These are phyloP conservation scores for Microcebus griseorufus DNA, from an alignment of 2,113 vertebrate genomes.

Conservation along the genomic window DNA sequence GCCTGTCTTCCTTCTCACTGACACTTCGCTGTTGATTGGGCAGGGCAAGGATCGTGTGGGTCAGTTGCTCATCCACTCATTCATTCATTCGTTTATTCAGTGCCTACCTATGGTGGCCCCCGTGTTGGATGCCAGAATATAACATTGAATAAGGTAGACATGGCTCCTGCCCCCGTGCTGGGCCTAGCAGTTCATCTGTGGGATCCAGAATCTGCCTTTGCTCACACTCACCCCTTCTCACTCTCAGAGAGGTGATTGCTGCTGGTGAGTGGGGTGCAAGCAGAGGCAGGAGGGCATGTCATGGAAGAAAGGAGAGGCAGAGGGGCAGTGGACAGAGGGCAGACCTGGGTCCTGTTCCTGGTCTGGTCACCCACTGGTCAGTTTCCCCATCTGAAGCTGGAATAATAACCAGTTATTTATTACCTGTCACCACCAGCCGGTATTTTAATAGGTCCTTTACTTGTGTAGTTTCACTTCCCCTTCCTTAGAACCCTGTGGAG, in stretches of 20 bases:
- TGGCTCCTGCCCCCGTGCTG: neutral
- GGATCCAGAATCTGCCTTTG: too few species aligned
- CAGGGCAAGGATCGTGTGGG: neutral
- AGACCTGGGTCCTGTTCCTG: neutral
- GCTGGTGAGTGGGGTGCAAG: neutral
- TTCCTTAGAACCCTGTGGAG: neutral
- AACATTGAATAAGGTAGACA: rapidly evolving
- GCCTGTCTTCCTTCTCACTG: neutral
- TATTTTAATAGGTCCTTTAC: neutral
- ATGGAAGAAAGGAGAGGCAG: neutral
- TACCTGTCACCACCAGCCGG: neutral
- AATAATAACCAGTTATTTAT: neutral
- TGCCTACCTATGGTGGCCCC: rapidly evolving
- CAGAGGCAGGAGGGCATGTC: rapidly evolving
- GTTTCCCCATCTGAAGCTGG: neutral
- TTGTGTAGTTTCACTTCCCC: neutral
- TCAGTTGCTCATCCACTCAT: neutral
- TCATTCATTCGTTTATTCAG: neutral
- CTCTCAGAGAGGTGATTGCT: neutral
- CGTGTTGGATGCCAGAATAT: neutral
- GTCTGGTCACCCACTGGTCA: neutral
- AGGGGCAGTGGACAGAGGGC: neutral
- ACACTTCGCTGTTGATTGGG: neutral
- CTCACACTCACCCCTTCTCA: neutral
- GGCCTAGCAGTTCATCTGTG: neutral